phyloP scores from a whole-genome alignment of 2,113 vertebrate species.

The Willisornis vidua region DNA sequence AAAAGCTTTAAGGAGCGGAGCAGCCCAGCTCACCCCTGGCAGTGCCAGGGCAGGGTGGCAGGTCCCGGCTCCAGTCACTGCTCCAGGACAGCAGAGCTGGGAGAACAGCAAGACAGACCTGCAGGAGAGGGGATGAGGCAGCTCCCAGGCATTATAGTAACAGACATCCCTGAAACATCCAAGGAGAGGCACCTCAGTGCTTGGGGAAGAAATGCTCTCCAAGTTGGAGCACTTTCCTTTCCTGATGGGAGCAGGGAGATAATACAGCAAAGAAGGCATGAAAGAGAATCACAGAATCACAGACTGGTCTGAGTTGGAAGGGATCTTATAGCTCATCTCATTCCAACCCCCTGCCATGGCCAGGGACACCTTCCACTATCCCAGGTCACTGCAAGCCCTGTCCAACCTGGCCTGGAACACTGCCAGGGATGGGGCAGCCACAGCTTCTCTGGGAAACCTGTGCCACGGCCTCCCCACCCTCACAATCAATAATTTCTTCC shows the following conservation, averaged over 20 bases:
- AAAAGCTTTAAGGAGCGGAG: not conserved
- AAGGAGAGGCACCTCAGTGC: accelerated
- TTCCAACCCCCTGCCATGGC: not conserved
- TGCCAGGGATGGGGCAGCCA: not conserved
- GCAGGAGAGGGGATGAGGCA: not conserved
- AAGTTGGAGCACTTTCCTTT: not conserved
- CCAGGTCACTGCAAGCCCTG: accelerated
- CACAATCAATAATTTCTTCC: accelerated
- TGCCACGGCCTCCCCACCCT: accelerated
- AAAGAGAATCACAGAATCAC: not conserved
- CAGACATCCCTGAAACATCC: not conserved
- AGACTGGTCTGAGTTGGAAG: not conserved
- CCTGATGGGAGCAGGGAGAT: not conserved
- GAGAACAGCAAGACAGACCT: not conserved
- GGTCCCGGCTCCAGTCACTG: not conserved
- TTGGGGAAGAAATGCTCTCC: not conserved
- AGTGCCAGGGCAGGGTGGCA: not conserved
- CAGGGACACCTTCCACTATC: not conserved
- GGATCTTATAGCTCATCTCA: not conserved
- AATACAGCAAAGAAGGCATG: too few relatives aligned
- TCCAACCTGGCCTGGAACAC: not conserved
- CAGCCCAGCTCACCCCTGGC: not conserved
- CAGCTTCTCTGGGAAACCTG: not conserved
- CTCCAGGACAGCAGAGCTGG: not conserved
- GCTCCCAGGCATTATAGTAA: accelerated